Percentiles rank a stretch among this genome's conserved stretches.
phyloP scores from a whole-genome alignment of 2,113 vertebrate genomes.

The Callithrix jacchus region DNA sequence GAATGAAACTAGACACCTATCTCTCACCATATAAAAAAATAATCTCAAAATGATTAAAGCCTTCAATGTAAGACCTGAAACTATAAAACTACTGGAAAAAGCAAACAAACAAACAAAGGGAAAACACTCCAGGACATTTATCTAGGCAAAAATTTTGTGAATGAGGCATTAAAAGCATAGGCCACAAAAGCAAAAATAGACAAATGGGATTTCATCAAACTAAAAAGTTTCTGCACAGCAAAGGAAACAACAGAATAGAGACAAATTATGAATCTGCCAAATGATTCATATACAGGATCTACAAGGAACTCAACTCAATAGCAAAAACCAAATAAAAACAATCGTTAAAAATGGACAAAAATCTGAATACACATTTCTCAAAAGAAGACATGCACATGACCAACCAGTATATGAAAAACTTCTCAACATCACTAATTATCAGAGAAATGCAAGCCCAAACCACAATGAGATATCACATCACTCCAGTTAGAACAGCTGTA shows the following conservation, averaged over 20 bases:
- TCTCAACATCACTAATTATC: too few relatives aligned
- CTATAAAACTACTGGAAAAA: not conserved
- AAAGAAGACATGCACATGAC: too few relatives aligned
- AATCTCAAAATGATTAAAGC: not conserved
- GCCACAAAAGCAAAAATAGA: not conserved
- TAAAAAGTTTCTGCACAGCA: not conserved
- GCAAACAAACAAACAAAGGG: not conserved
- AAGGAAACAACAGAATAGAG: not conserved
- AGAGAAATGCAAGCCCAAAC: too few relatives aligned
- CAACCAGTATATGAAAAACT: too few relatives aligned
- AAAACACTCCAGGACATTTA: not conserved
- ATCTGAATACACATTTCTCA: not conserved
- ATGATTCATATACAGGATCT: not conserved
- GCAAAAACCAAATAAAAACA: not conserved
- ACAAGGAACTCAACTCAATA: not conserved
- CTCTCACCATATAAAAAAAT: not conserved
- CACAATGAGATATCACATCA: too few relatives aligned
- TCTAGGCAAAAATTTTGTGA: not conserved
- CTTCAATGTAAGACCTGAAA: not conserved
- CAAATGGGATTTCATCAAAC: not conserved
- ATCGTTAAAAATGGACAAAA: not conserved
- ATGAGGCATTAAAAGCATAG: not conserved
- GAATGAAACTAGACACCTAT: not conserved
- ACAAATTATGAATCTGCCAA: not conserved
- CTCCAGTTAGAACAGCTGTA: too few relatives aligned